phyloP scores from a whole-genome alignment of 2,113 vertebrate genomes.

The Vulpes lagopus region DNA sequence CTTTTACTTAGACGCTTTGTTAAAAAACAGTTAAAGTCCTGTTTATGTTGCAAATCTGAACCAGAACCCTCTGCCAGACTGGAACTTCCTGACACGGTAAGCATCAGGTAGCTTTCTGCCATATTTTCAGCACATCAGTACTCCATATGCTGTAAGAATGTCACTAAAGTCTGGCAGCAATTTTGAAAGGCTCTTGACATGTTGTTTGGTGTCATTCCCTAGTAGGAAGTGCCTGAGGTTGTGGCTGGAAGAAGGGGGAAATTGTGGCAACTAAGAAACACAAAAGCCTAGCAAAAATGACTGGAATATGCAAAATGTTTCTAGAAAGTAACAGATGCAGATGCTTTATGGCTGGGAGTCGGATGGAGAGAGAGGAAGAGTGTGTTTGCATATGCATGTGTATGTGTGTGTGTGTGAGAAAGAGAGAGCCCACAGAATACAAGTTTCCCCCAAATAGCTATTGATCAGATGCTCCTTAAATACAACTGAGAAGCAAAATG shows the following conservation, averaged over 20 bases:
- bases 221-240: constrained; percentile 78
- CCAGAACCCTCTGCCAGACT: constrained; percentile 39
- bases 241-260: constrained; percentile 68
- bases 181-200: constrained; percentile 79
- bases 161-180: constrained; percentile 66
- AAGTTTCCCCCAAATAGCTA: not conserved
- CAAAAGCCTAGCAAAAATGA: constrained; percentile 62
- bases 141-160: constrained; percentile 69
- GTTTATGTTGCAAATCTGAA: constrained; percentile 73
- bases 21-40: constrained; percentile 14
- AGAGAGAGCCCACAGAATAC: not conserved
- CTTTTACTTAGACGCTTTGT: constrained; percentile 60
- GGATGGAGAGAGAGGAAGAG: not conserved
- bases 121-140: constrained; percentile 49
- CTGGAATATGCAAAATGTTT: not conserved
- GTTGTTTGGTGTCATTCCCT: constrained; percentile 74
- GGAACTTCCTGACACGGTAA: constrained; percentile 50
- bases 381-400: not conserved
- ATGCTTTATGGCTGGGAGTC: not conserved
- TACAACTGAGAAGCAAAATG: not conserved
- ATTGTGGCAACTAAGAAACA: constrained; percentile 51
- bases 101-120: constrained; percentile 61
- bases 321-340: constrained; percentile 42
- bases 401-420: not conserved
- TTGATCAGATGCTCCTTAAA: constrained; percentile 17